Evolutionary conservation across 2,113 vertebrate genomes (phyloP), one percentile per base, ranked within the genome.

Genomic region (Marmota flaviventris): DNA sequence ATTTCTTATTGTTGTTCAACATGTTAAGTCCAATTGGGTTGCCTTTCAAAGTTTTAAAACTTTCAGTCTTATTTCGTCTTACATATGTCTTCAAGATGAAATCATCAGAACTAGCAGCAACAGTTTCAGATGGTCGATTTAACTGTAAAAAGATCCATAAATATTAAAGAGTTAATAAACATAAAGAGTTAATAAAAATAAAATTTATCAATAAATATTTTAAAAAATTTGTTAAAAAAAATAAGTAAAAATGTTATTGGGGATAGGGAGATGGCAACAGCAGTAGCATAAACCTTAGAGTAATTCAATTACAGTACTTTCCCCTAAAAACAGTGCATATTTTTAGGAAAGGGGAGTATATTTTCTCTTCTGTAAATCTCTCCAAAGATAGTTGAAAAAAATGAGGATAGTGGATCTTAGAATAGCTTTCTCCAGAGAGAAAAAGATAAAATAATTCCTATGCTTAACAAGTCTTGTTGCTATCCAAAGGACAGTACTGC

Each of bases 1-100:
- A 96, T 96, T 99, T 99, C 98, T 99, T 99, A 97, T 97, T 99
- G 95, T 98, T 98, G 95, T 97, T 98, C 97, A 99, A 98, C 99
- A 99, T 99, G 99, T 98, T 99, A 97, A 99, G 98, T 95, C 99
- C 99, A 85, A 98, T 96, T 75, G 99, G 61, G 1, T 98, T 99
- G 96, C 99, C 99, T 98, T 98, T 99, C 51, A 99, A 94, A 97
- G 98, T 95, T 97, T 97, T 98, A 95, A 98, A 98, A 95, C 97
- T 76, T 85, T 98, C 98, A 94, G 88, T 95, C 98, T 98, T 99
- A 42, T 98, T 95, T 96, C 98, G 96, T 97, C 99, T 99, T 70
- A 99, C 98, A 12, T 99, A 99, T 0, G 99, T 99, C 97, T 99
- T 99, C 98, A 99, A 83, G 29, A 98, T 96, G 63, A 89, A 87